A percentile compares a stretch with the other conserved stretches of the same genome.
phyloP scores from a whole-genome alignment of 2,113 vertebrate genomes.

The Aegypius monachus region DNA sequence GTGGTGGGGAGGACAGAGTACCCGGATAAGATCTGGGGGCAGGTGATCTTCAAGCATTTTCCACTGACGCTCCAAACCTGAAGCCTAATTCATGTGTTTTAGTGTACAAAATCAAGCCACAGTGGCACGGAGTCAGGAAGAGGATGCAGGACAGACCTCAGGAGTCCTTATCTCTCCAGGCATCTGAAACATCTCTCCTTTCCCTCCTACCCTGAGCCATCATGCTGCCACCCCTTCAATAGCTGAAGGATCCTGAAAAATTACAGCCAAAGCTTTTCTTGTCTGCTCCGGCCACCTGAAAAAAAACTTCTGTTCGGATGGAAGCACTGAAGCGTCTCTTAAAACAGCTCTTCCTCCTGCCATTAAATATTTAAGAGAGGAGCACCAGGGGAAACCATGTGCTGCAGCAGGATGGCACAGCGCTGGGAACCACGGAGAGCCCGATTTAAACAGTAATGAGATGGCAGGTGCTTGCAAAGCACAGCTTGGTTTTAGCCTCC shows the following conservation, averaged over 20 bases:
- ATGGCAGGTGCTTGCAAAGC: background rate
- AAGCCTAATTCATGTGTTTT: background rate
- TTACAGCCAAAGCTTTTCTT: background rate
- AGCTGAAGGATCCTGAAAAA: background rate
- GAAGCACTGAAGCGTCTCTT: background rate
- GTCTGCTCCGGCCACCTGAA: background rate
- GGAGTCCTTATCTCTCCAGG: background rate
- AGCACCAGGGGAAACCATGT: background rate
- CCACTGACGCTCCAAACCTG: background rate
- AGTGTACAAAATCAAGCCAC: background rate
- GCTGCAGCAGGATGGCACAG: background rate
- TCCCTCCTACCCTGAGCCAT: background rate
- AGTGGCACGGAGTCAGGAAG: background rate
- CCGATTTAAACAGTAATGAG: background rate
- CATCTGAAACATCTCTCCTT: background rate
- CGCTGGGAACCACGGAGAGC: background rate
- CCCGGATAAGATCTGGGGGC: background rate
- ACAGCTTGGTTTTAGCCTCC: background rate
- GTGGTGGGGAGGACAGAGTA: background rate
- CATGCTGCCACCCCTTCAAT: background rate
- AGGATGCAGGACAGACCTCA: background rate
- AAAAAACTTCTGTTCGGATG: background rate
- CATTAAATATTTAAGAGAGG: conserved; percentile 27
- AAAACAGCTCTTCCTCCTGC: background rate
- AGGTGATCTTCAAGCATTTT: background rate